Percentiles rank a stretch among this genome's conserved stretches.
Conservation (phyloP, 2,113 vertebrate genomes). For the Burhinus bistriatus region DNA sequence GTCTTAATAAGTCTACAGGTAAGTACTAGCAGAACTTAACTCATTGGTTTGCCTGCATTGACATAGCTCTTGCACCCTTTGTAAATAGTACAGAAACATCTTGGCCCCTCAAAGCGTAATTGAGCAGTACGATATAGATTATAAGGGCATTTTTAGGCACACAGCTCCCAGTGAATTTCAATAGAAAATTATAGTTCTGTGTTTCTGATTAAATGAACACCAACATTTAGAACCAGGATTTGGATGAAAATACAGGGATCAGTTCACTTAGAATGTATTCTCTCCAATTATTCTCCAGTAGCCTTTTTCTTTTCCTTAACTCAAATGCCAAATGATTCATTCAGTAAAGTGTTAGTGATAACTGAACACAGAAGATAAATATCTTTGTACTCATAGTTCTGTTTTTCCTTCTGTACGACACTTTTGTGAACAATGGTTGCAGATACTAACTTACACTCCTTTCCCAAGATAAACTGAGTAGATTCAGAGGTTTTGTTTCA, state of each 20-base stretch:
- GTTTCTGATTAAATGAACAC: neutral
- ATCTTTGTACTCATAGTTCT: neutral
- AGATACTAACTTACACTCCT: neutral
- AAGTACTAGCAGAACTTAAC: neutral
- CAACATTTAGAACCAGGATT: neutral
- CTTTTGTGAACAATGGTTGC: neutral
- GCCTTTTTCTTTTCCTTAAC: neutral
- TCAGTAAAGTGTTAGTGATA: neutral
- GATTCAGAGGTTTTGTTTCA: neutral
- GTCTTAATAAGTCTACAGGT: neutral
- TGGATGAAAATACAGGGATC: neutral
- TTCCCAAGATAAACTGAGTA: neutral
- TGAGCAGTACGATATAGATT: neutral
- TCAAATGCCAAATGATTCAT: neutral
- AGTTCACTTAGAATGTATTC: neutral
- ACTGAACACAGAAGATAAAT: neutral
- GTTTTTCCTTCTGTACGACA: neutral
- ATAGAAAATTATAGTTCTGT: neutral
- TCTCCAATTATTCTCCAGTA: neutral
- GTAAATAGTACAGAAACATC: neutral
- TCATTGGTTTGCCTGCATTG: neutral
- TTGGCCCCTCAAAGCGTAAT: neutral
- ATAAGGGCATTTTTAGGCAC: neutral
- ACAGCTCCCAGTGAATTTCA: neutral
- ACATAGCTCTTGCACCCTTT: neutral